phyloP scores from a whole-genome alignment of 2,797 vertebrate species.

The Cercopithecus diana region DNA sequence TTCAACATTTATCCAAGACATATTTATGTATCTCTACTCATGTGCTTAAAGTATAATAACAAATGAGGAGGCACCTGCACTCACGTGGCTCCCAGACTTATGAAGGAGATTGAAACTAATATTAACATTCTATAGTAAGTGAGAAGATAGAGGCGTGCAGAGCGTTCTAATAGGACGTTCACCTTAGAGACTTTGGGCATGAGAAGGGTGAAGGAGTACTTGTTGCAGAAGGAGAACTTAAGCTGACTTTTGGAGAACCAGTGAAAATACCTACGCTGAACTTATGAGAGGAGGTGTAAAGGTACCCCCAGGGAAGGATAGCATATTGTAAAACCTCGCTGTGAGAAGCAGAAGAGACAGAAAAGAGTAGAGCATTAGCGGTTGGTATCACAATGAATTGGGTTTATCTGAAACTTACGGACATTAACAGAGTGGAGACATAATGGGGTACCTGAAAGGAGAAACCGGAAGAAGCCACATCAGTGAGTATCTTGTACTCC shows the following conservation, averaged over 20 bases:
- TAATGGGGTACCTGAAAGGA: background rate
- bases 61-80: background rate
- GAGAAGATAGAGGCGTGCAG: background rate
- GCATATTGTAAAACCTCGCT: background rate
- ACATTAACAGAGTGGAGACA: background rate
- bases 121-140: background rate
- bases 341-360: background rate
- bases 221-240: background rate
- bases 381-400: background rate
- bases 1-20: background rate
- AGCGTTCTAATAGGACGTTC: background rate
- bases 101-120: background rate
- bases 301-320: background rate
- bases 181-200: background rate
- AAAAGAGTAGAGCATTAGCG: background rate
- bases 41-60: background rate
- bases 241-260: background rate
- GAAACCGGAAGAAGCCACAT: background rate
- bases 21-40: background rate
- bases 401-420: background rate
- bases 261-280: background rate
- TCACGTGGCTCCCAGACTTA: background rate
- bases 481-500: accelerated
- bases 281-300: background rate
- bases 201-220: background rate